phyloP scores from a whole-genome alignment of 23 tunicate species.

The Styela plicata region DNA sequence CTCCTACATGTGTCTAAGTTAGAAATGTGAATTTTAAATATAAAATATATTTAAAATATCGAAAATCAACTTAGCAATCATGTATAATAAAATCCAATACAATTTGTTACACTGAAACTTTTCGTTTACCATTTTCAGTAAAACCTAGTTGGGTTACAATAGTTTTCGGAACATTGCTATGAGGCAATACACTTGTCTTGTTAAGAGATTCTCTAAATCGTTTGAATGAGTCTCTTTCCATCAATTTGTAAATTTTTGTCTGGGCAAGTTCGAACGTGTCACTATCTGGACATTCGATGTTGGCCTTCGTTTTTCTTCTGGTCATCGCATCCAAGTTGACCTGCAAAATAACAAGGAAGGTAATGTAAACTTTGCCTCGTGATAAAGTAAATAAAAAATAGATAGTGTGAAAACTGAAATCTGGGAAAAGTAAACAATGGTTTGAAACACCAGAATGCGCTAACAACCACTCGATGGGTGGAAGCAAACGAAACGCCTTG shows the following conservation, averaged over 20 bases:
- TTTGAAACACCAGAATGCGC: too few relatives aligned
- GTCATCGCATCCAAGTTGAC: conserved; percentile 5
- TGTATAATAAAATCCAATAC: too few relatives aligned
- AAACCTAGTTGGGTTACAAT: not conserved
- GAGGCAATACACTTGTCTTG: not conserved
- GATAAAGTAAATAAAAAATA: too few relatives aligned
- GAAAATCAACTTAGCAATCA: too few relatives aligned
- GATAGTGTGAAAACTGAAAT: too few relatives aligned
- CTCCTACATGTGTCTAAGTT: too few relatives aligned
- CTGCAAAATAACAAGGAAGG: not conserved
- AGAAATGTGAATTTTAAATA: too few relatives aligned
- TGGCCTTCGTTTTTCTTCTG: conserved; percentile 1
- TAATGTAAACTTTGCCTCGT: not conserved
- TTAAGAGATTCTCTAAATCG: not conserved
- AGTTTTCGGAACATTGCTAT: not conserved
- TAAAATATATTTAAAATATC: too few relatives aligned
- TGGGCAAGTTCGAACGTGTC: conserved; percentile 4
- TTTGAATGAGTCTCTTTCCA: conserved; percentile 9
- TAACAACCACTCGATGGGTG: too few relatives aligned
- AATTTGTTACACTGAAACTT: not conserved
- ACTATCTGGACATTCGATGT: conserved; percentile 13
- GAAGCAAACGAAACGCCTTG: too few relatives aligned
- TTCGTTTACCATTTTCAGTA: conserved; percentile 1
- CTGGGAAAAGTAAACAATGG: too few relatives aligned
- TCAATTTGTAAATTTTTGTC: not conserved